Evolutionary conservation across 92 coral and sea anemone genomes (phyloP), one percentile per base, ranked within the genome.

Genomic region (Pocillopora grandis): DNA sequence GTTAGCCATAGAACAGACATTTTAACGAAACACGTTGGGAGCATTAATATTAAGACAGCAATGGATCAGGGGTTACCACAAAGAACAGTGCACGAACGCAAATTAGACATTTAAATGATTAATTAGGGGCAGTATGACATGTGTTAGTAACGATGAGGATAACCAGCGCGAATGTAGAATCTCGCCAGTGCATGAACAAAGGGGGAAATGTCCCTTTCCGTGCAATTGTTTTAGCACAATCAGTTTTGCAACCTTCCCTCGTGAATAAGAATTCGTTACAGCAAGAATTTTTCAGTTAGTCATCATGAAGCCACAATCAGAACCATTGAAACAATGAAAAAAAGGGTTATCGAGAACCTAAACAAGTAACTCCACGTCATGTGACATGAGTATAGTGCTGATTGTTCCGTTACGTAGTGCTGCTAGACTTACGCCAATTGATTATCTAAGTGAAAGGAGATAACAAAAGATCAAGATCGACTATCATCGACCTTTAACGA

Each of bases 371-470:
- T 60, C 86, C 89, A 66, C 52, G n/a, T 62, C 80, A 79, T 21
- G 89, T 58, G 79, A 71, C 72, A 9, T 62, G 72, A 19, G 49
- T 35, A 17, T 61, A 12, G 85, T 86, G 58, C 74, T 60, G 72
- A 10, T 71, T 35, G 19, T 83, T 66, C 82, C 11, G 71, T 72
- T 23, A 75, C 86, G 16, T 59, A 31, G 81, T 81, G 69, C 75
- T 78, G 68, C 77, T 69, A 37, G 84, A 85, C 59, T 69, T 48
- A 84, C 59, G 10, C 80, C 82, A 21, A 81, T 75, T 80, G 75
- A 58, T 67, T 57, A 69, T 68, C 75, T 80, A 56, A 66, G 58
- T 31, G 19, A 59, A 48, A 48, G 57, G 61, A 78, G 17, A 10
- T 69, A 68, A 0, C 1, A 36, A 36, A 35, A 15, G 2, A 68